phyloP scores from a whole-genome alignment of 2,888 invertebrate genomes.

The Philereme vetulata region DNA sequence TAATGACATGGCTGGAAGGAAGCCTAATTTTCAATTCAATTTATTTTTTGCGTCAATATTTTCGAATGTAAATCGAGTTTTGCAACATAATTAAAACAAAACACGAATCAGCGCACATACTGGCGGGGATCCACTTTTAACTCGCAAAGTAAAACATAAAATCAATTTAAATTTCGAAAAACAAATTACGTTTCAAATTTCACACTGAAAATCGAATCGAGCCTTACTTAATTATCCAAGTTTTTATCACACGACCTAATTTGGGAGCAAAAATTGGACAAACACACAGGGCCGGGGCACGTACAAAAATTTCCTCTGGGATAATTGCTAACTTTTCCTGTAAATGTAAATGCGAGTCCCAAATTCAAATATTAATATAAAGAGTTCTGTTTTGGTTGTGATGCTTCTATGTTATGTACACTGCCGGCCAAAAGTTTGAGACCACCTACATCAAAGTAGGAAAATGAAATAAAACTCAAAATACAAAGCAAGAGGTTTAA shows the following conservation, averaged over 20 bases:
- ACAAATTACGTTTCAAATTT: slow-evolving; percentile 32
- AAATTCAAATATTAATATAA: slow-evolving; percentile 24
- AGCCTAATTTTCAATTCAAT: slow-evolving; percentile 14
- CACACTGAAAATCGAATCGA: slow-evolving; percentile 35
- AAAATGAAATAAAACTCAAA: no score
- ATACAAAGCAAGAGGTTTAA: no score
- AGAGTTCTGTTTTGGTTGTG: slow-evolving; percentile 13
- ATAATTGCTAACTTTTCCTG: slow-evolving; percentile 37
- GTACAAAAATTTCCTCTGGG: slow-evolving; percentile 36
- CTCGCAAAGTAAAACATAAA: slow-evolving; percentile 23
- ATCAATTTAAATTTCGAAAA: slow-evolving; percentile 30
- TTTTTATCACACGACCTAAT: slow-evolving; percentile 40
- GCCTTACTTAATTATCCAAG: slow-evolving; percentile 39
- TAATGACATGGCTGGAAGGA: slow-evolving; percentile 9
- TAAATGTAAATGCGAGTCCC: slow-evolving; percentile 37
- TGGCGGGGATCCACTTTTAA: slow-evolving; percentile 12
- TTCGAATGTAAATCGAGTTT: slow-evolving; percentile 19
- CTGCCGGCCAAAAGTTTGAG: no score
- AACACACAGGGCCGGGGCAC: slow-evolving; percentile 31
- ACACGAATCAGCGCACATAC: slow-evolving; percentile 14
- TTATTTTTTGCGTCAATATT: slow-evolving; percentile 22
- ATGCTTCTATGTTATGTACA: slow-evolving; percentile 19
- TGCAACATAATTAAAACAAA: slow-evolving; percentile 25
- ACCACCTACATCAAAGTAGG: no score
- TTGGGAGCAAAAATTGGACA: slow-evolving; percentile 36